Evolutionary conservation across 2,888 invertebrate species (phyloP).

Genomic region (Crepidodera aurea): DNA sequence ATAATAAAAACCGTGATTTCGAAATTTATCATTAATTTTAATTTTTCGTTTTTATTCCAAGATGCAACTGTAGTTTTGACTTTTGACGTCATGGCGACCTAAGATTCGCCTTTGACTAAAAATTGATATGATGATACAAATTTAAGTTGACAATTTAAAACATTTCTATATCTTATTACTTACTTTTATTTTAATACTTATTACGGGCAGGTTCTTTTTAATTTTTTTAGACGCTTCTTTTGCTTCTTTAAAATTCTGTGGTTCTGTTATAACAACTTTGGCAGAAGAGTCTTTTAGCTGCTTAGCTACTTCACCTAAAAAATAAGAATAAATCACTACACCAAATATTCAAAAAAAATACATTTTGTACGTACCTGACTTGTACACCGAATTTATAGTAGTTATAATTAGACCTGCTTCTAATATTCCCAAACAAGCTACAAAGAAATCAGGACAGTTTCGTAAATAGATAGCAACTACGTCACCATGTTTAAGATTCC

Average conservation of each 20-base stretch:
- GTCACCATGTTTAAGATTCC: conserved; percentile 72
- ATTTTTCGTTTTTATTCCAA: too few species aligned
- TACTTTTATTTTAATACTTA: conserved; percentile 63
- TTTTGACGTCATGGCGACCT: too few species aligned
- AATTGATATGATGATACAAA: too few species aligned
- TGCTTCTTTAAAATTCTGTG: conserved; percentile 47
- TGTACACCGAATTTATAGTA: conserved; percentile 79
- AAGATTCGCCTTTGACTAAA: too few species aligned
- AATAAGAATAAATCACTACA: background rate
- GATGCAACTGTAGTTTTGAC: too few species aligned
- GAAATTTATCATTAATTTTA: too few species aligned
- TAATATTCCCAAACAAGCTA: conserved; percentile 72
- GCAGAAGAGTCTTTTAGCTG: background rate
- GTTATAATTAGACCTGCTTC: conserved; percentile 76
- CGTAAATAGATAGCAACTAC: conserved; percentile 76
- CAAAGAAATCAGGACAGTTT: conserved; percentile 78
- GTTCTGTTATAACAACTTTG: background rate
- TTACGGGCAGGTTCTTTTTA: conserved; percentile 65
- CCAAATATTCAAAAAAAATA: background rate
- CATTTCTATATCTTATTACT: too few species aligned
- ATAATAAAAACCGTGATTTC: too few species aligned
- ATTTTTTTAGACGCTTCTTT: conserved; percentile 54
- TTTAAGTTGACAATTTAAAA: too few species aligned
- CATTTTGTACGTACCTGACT: conserved; percentile 52
- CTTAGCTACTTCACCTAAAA: background rate